A percentile compares a stretch with the other conserved stretches of the same genome.
These are phyloP conservation scores for Cydia amplana DNA, from an alignment of 1,140 invertebrate genomes.

Conservation along the genomic window DNA sequence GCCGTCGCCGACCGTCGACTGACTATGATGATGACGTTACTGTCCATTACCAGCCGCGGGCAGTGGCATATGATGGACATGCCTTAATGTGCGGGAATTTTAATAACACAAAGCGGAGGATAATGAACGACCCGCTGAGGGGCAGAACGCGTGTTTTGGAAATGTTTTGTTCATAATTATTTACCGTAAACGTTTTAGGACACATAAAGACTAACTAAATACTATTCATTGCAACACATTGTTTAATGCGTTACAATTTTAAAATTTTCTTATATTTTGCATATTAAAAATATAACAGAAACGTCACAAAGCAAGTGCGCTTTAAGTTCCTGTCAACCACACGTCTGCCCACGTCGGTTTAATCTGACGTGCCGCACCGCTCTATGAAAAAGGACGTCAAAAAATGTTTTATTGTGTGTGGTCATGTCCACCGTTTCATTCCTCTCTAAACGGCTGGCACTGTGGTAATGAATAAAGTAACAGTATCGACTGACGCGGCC, in stretches of 20 bases:
- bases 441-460: constrained; percentile 57
- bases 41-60: constrained; percentile 38
- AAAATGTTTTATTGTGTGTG: neutral
- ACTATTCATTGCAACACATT: neutral
- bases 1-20: constrained; percentile 43
- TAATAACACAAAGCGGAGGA: constrained; percentile 8
- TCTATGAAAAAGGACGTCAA: neutral
- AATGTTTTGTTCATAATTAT: neutral
- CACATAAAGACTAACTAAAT: neutral
- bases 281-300: neutral
- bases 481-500: constrained; percentile 67
- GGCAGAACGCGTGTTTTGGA: neutral
- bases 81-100: constrained; percentile 17
- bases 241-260: neutral
- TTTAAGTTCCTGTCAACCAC: neutral
- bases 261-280: neutral
- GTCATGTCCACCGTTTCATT: constrained; percentile 48
- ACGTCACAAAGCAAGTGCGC: neutral
- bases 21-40: constrained; percentile 41
- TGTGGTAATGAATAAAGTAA: constrained; percentile 72
- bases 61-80: constrained; percentile 44
- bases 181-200: neutral
- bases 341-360: neutral
- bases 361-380: neutral
- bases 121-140: neutral